A percentile compares a stretch with the other conserved stretches of the same genome.
Conservation (phyloP, 2,797 vertebrate species). For the Sebastiscus albofasciatus region DNA sequence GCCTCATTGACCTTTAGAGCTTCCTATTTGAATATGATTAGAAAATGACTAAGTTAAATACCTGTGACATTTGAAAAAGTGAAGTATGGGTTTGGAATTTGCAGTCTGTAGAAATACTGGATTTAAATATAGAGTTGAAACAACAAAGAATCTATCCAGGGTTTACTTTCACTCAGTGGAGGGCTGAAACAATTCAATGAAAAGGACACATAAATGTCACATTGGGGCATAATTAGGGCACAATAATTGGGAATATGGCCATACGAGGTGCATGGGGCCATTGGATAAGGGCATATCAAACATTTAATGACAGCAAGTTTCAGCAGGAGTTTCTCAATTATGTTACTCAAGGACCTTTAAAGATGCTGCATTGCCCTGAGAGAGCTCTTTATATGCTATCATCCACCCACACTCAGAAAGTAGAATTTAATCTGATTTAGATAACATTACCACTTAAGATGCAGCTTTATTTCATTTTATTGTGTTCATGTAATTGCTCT, state of each 20-base stretch:
- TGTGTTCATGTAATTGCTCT: background rate
- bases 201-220: constrained; percentile 58
- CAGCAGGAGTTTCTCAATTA: background rate
- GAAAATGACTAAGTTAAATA: constrained; percentile 69
- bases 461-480: background rate
- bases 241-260: constrained; percentile 13
- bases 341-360: constrained; percentile 5
- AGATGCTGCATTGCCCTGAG: background rate
- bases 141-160: constrained; percentile 29
- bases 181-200: constrained; percentile 20
- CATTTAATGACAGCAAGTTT: constrained; percentile 1
- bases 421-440: background rate
- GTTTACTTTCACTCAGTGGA: constrained; percentile 19
- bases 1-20: constrained; percentile 68
- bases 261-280: background rate
- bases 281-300: constrained; percentile 8
- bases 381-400: background rate
- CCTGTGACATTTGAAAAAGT: constrained; percentile 78
- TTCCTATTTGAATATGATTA: constrained; percentile 69
- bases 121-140: constrained; percentile 53
- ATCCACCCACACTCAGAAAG: background rate
- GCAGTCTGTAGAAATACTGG: constrained; percentile 19
- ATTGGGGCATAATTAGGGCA: constrained; percentile 21
- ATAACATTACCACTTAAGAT: background rate
- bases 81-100: constrained; percentile 39